Evolutionary conservation across 2,113 vertebrate species (phyloP), one percentile per base, ranked within the genome.

Genomic region (Progne subis): DNA sequence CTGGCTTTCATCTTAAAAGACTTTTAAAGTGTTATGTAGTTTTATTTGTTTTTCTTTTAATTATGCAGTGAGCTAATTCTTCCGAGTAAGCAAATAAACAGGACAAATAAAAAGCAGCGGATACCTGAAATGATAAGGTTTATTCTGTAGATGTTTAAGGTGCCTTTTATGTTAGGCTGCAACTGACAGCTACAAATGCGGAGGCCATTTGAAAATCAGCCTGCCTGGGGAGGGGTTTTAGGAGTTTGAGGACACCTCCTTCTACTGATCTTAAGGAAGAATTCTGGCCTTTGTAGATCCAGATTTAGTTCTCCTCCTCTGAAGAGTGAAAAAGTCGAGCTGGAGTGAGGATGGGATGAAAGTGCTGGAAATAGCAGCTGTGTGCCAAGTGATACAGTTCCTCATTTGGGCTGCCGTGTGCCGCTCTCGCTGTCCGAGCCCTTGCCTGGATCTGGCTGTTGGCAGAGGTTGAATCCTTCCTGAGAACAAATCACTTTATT

Each of bases 401-500:
- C 86, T 88, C 88, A 8, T 49, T 55, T 5, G 82, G 63, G 50
- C 90, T 90, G 70, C 93, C 78, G 20, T 93, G 88, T 90, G 82
- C 90, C 18, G 23, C 8, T 47, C 88, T 71, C 57, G 46, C 82
- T 18, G 84, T 74, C 86, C 71, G 23, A 14, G 64, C 87, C 61
- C 43, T 80, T 21, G 68, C 91, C 88, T 95, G 91, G 86, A 94
- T 93, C 92, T 64, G 34, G 81, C 89, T 94, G 71, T 39, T 96
- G 95, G 95, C 95, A 94, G 75, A 31, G 68, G 32, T 34, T 56
- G 87, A 94, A 96, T 90, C 81, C 83, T 92, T 91, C 94, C 85
- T 75, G 91, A 93, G 95, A 97, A 97, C 95, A 97, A 93, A 88
- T 95, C 76, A 21, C 71, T 53, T 56, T 79, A 94, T 96, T 97